Percentiles rank a stretch among this genome's conserved stretches.
phyloP scores from a whole-genome alignment of 2,113 vertebrate genomes.

The Solea senegalensis region DNA sequence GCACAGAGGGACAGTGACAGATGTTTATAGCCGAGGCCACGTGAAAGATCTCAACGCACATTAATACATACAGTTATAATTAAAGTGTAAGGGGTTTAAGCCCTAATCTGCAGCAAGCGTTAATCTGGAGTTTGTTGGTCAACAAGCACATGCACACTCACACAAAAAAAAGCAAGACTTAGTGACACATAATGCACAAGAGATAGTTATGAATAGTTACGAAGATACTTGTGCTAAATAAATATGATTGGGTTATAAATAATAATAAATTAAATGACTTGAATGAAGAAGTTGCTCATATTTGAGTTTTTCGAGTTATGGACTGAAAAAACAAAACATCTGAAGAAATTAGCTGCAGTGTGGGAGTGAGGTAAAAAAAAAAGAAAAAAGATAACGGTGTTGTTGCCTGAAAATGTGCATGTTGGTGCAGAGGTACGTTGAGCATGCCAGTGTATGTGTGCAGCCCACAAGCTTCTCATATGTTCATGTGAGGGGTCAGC shows the following conservation, averaged over 20 bases:
- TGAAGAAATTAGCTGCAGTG: neutral
- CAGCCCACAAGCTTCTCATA: conserved; percentile 64
- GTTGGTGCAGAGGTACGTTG: conserved; percentile 10
- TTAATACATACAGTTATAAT: conserved; percentile 88
- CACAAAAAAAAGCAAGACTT: conserved; percentile 9
- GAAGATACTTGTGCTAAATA: too few species aligned
- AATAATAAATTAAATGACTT: too few species aligned
- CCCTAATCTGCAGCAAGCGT: conserved; percentile 87
- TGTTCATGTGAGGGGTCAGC: conserved; percentile 84
- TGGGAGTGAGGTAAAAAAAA: neutral
- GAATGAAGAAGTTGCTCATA: too few species aligned
- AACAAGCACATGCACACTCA: conserved; percentile 40
- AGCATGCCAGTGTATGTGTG: conserved; percentile 12
- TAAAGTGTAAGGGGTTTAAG: conserved; percentile 95
- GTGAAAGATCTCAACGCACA: conserved; percentile 76
- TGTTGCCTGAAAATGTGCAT: neutral
- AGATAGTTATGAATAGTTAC: neutral
- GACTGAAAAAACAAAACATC: neutral
- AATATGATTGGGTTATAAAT: too few species aligned
- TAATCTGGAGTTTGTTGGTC: conserved; percentile 87
- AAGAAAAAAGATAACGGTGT: neutral
- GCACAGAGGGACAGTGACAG: conserved; percentile 40
- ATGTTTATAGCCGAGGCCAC: conserved; percentile 77
- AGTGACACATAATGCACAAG: neutral
- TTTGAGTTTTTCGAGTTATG: too few species aligned